Percentiles rank a stretch among this genome's conserved stretches.
These are phyloP conservation scores for Brachypteracias leptosomus DNA, from an alignment of 2,113 vertebrate species.

Conservation along the genomic window DNA sequence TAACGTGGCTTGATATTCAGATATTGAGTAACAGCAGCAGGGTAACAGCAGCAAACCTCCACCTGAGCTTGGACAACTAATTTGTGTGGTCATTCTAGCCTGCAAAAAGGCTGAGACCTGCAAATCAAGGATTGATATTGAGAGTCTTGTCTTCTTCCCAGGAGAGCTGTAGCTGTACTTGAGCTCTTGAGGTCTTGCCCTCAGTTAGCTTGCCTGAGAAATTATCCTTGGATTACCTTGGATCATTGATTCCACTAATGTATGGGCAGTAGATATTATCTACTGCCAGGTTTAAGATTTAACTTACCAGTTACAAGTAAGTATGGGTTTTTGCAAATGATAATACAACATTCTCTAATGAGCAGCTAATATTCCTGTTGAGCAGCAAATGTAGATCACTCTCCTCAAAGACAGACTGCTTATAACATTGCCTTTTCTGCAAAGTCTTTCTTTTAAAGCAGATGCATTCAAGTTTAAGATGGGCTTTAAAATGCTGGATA, in stretches of 20 bases:
- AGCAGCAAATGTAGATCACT: not conserved
- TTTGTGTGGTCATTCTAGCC: not conserved
- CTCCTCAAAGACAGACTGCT: not conserved
- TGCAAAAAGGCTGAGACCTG: constrained; percentile 10
- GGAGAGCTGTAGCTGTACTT: constrained; percentile 4
- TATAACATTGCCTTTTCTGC: not conserved
- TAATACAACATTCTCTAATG: constrained; percentile 12
- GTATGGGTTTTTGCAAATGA: not conserved
- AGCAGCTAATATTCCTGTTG: not conserved
- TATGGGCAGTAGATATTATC: not conserved
- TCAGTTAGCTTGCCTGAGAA: constrained; percentile 62
- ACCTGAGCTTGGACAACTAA: not conserved
- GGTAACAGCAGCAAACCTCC: not conserved
- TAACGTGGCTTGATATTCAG: not conserved
- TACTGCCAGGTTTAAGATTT: not conserved
- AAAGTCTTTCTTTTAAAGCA: not conserved
- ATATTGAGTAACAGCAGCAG: not conserved
- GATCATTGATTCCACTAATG: constrained; percentile 58
- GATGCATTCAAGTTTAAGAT: not conserved
- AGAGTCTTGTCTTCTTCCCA: not conserved
- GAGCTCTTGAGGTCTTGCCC: constrained; percentile 11
- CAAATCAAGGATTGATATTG: constrained; percentile 28
- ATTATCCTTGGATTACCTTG: constrained; percentile 59
- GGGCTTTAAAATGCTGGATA: not conserved
- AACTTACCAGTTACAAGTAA: constrained; percentile 41